Base-by-base conservation (phyloP, 2,797 vertebrate species). In the Knipowitschia caucasica region DNA sequence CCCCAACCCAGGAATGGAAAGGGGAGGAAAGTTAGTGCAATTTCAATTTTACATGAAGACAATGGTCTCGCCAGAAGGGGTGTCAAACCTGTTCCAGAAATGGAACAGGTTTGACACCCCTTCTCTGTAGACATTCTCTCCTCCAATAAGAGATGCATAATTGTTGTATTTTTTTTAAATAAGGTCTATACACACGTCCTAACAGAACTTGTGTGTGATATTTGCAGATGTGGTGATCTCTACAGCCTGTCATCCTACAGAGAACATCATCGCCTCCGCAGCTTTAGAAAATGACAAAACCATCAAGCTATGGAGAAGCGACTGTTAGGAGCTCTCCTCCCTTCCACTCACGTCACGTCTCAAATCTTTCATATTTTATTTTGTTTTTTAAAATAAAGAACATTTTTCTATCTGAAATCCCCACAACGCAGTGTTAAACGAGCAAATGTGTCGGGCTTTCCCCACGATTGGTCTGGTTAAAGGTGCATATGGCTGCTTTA, bases 201-300 rank as follows among this genome's bases (percentile, higher is more conserved):
- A 24, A 6, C 25, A 30, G 26, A 18, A 47, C 18, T 11, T 40
- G 8, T 14, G 2, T 7, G 0, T 1, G 14, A 25, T 52, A 5
- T 55, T 20, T 33, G 21, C 78, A 99, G 97, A 99, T 46, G 97
- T 99, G 2, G 95, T 99, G 66, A 98, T 99, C 74, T 99, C 96
- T 0, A 99, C 97, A 1, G 96, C 96, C 44, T 99, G 97, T 77
- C 97, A 99, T 85, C 97, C 96, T 0, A 99, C 97, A 78, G 97
- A 99, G 81, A 99, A 99, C 92, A 99, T 99, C 90, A 95, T 99
- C 0, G 96, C 97, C 0, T 99, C 97, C 0, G 97, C 97, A 0
- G 96, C 97, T 11, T 86, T 99, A 89, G 97, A 99, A 90, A 99
- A 99, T 0, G 97, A 99, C 94, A 99, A 99, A 88, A 99, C 96